Conservation (phyloP, 1,140 invertebrate genomes). For the Neotoxoptera formosana region DNA sequence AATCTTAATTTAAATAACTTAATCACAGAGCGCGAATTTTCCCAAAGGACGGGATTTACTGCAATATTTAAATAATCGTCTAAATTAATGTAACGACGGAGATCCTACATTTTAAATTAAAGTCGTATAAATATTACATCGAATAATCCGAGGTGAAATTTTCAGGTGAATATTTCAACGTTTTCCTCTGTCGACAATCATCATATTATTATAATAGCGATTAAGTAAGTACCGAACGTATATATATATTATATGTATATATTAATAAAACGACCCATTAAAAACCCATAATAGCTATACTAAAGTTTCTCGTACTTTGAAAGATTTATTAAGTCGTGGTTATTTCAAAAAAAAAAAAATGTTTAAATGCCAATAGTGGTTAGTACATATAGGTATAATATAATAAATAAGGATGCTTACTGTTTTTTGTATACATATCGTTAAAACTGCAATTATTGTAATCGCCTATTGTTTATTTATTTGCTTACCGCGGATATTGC, state of each 20-base stretch:
- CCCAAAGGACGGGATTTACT: neutral
- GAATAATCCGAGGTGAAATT: neutral
- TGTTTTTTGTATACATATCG: neutral
- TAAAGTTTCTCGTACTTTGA: neutral
- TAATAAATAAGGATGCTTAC: neutral
- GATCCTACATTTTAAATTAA: neutral
- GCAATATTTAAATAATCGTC: conserved; percentile 36
- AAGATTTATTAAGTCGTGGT: neutral
- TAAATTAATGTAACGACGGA: conserved; percentile 32
- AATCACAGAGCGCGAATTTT: neutral
- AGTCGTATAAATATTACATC: conserved; percentile 3
- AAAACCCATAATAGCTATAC: neutral
- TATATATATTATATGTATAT: no score
- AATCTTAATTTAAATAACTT: conserved; percentile 44
- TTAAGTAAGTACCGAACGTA: neutral
- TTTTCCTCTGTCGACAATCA: neutral
- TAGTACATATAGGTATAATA: neutral
- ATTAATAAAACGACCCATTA: neutral
- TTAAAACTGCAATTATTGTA: neutral
- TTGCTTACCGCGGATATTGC: neutral
- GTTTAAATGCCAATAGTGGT: no score
- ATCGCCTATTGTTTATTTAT: neutral
- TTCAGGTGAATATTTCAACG: neutral
- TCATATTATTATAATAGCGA: neutral
- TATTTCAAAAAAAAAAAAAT: neutral